Percentiles rank a stretch among this genome's conserved stretches.
phyloP scores from a whole-genome alignment of 2,888 invertebrate genomes.

The Laspeyria flexula region DNA sequence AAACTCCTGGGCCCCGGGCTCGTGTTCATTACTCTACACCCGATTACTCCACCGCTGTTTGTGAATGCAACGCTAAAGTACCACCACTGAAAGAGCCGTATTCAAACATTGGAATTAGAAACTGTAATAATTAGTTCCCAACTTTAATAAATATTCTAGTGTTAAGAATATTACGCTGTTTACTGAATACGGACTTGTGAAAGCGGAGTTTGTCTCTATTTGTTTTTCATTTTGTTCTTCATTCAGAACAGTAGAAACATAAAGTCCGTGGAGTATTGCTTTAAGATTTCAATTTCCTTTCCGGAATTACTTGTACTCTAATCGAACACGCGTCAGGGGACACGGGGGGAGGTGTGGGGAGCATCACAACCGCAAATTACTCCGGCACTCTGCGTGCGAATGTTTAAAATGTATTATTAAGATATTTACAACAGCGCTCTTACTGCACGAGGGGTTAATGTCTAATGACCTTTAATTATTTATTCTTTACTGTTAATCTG shows the following conservation, averaged over 20 bases:
- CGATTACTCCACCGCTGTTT: constrained; percentile 73
- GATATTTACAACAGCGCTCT: constrained; percentile 62
- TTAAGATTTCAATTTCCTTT: constrained; percentile 86
- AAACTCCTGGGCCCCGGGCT: constrained; percentile 83
- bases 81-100: constrained; percentile 49
- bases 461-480: constrained; percentile 66
- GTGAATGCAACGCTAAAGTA: constrained; percentile 67
- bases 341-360: constrained; percentile 54
- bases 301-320: constrained; percentile 85
- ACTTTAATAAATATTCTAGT: constrained; percentile 25
- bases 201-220: constrained; percentile 47
- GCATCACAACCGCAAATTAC: constrained; percentile 81
- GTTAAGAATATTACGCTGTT: neutral
- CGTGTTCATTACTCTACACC: constrained; percentile 80
- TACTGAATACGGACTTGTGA: constrained; percentile 29
- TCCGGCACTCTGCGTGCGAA: constrained; percentile 75
- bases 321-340: constrained; percentile 84
- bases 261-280: constrained; percentile 82
- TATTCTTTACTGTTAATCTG: constrained; percentile 23
- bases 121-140: constrained; percentile 47
- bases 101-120: constrained; percentile 57
- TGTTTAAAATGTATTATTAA: constrained; percentile 81
- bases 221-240: constrained; percentile 76
- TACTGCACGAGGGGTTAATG: constrained; percentile 57
- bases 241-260: constrained; percentile 67